phyloP scores from a whole-genome alignment of 2,113 vertebrate species.

The Psilopsiagon aurifrons region DNA sequence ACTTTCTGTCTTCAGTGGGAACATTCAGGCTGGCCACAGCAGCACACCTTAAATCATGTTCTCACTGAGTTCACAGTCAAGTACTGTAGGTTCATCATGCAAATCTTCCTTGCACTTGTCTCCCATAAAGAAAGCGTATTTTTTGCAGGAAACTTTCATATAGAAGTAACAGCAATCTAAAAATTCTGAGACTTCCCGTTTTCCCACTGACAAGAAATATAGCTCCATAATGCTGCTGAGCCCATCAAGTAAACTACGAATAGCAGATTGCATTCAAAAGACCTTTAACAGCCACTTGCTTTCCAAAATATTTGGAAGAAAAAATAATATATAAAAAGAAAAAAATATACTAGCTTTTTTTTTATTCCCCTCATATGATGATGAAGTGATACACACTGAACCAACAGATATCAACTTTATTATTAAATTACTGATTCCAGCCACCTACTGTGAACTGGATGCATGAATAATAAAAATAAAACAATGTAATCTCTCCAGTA shows the following conservation, averaged over 20 bases:
- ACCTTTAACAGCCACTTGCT: background rate
- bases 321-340: background rate
- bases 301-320: background rate
- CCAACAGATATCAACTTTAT: background rate
- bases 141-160: background rate
- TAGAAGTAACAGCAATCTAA: background rate
- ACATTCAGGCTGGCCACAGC: background rate
- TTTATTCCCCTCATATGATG: background rate
- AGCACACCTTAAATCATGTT: background rate
- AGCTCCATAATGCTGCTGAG: background rate
- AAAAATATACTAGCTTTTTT: background rate
- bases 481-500: background rate
- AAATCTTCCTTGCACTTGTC: background rate
- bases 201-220: background rate
- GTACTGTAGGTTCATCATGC: background rate
- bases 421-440: background rate
- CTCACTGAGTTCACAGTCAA: background rate
- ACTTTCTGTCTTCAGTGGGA: background rate
- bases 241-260: background rate
- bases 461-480: background rate
- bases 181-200: background rate
- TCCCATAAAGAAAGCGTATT: background rate
- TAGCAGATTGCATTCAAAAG: background rate
- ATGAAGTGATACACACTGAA: background rate
- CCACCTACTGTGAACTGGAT: background rate